Base-by-base conservation (phyloP, 64 coral and sea anemone genomes). In the Acropora yongei region DNA sequence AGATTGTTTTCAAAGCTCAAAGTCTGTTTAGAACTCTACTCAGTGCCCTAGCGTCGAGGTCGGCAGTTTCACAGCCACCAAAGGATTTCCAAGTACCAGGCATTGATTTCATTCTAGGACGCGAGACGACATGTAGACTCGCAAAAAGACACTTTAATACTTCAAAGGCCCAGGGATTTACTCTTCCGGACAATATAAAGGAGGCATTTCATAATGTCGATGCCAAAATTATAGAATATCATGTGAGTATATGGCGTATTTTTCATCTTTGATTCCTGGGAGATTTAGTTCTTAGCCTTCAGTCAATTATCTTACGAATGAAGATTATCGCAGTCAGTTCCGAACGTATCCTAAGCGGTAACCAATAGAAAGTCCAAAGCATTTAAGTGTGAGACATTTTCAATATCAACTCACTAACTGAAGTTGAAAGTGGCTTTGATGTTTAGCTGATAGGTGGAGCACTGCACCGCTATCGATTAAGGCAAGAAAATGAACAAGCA, bases 91-190 rank as follows among this genome's bases (percentile, higher is more conserved):
- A 41, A 14, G 78, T 81, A 3, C 30, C 51, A 4, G 78, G 78
- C 40, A 7, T 80, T 8, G n/a, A 80, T 80, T 1, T 80, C 49
- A 80, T 18, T 39, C 3, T 58, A 10, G 78, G 78, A 57, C 78
- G 78, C 6, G 78, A 80, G 12, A 80, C 78, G 5, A 3, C 78
- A n/a, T 80, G 78, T 60, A 39, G 78, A 58, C 78, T 61, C 11
- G 78, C 51, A 6, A 11, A 57, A 41, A 80, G 60, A 80, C 2
- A n/a, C 41, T 80, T 80, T n/a, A 80, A 80, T 7, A 10, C 20
- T n/a, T 80, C 51, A 4, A 51, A 80, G 13, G 39, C 6, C 5
- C 6, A 80, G 9, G 78, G 49, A 3, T 80, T 80, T 80, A 41
- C 40, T 13, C 78, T 80, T 53, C 78, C 78, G 60, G 11, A 2